A percentile compares a stretch with the other conserved stretches of the same genome.
phyloP scores from a whole-genome alignment of 1,140 invertebrate species.

The Atopsyche davidsoni region DNA sequence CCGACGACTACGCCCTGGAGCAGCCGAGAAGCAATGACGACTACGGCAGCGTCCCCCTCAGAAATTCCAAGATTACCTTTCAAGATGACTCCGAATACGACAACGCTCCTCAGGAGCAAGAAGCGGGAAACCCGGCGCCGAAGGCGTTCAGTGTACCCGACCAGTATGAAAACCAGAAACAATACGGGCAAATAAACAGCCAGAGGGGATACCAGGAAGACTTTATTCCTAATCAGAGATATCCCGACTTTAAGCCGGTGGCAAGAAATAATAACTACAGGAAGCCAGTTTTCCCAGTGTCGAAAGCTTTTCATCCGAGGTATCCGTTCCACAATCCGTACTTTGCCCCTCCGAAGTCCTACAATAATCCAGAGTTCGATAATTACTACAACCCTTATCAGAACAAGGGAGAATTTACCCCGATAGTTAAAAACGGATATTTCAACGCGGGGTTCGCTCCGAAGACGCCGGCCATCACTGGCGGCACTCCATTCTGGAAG shows the following conservation, averaged over 20 bases:
- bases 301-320: conserved; percentile 19
- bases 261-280: conserved; percentile 4
- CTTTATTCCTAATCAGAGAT: neutral
- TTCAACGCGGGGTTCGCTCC: conserved; percentile 26
- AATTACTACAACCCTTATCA: conserved; percentile 28
- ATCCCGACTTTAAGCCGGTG: neutral
- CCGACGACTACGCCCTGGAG: conserved; percentile 3
- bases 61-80: conserved; percentile 17
- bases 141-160: neutral
- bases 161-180: conserved; percentile 5
- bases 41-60: neutral
- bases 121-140: conserved; percentile 1
- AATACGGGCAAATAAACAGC: conserved; percentile 1
- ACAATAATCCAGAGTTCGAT: conserved; percentile 38
- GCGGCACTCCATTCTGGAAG: conserved; percentile 35
- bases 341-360: conserved; percentile 22
- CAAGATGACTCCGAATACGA: conserved; percentile 20
- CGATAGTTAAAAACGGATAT: conserved; percentile 35
- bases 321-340: conserved; percentile 22
- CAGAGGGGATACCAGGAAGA: conserved; percentile 18
- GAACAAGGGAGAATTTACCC: conserved; percentile 31
- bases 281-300: conserved; percentile 6
- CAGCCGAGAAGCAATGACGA: conserved; percentile 7
- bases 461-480: conserved; percentile 6
- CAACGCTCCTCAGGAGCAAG: conserved; percentile 1